Conservation (phyloP, 2,113 vertebrate genomes). For the Gymnocephalus cernua region DNA sequence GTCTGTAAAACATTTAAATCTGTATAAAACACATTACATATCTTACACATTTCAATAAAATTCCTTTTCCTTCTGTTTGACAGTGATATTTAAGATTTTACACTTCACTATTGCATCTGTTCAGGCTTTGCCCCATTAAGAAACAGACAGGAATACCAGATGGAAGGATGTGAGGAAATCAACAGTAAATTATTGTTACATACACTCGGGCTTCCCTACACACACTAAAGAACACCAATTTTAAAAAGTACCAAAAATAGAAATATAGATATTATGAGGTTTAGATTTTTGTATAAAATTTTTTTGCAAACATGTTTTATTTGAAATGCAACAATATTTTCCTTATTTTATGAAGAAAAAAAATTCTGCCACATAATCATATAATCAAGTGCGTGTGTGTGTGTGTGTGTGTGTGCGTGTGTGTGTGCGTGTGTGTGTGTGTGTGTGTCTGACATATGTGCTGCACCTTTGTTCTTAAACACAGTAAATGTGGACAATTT, state of each 20-base stretch:
- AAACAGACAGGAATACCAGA: constrained; percentile 64
- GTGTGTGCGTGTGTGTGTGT: background rate
- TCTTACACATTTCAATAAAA: background rate
- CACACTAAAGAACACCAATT: constrained; percentile 15
- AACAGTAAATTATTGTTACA: constrained; percentile 57
- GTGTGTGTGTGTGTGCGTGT: constrained; percentile 7
- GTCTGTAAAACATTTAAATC: background rate
- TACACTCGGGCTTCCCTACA: background rate
- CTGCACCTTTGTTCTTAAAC: constrained; percentile 21
- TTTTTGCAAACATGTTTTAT: background rate
- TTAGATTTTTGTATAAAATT: background rate
- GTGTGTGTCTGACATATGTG: constrained; percentile 18
- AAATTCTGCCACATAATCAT: background rate
- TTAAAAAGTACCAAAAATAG: background rate
- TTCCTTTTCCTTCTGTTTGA: background rate
- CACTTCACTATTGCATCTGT: constrained; percentile 61
- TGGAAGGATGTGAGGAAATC: constrained; percentile 64
- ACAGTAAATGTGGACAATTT: background rate
- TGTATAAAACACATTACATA: background rate
- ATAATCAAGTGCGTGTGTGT: background rate
- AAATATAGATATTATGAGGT: background rate
- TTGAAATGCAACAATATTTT: background rate
- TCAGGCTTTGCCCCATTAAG: constrained; percentile 71
- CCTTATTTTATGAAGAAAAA: background rate
- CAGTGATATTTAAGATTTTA: constrained; percentile 13